Evolutionary conservation across 2,888 invertebrate species (phyloP), one percentile per base, ranked within the genome.

Genomic region (Aradus depressus): DNA sequence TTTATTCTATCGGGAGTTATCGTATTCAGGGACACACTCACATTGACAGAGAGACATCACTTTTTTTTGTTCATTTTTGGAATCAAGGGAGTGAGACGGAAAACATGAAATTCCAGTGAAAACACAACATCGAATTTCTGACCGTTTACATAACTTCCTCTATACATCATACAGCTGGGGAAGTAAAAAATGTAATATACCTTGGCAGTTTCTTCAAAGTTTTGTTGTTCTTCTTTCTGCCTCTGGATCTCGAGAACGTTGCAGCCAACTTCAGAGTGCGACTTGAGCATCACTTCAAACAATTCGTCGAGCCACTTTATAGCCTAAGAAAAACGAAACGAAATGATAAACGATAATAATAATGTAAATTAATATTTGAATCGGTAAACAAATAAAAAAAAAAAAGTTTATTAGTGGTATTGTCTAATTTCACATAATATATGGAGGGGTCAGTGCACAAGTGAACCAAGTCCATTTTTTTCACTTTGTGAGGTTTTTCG

Each of bases 291-390:
- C 52, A 82, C 81, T 41, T 78, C 74, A 64, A 80, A 79, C 55
- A 88, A 70, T 64, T 87, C 86, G 59, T 77, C 74, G 58, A 88
- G 71, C 87, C 87, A 88, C 60, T 75, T 73, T 38, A 84, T 76
- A 48, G 62, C 59, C 59, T 59, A 44, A 14, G 54, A 51, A 54
- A 32, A 23, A n/a, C n/a, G 23, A 43, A 3, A 8, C 18, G 14
- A 6, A 1, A 18, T 32, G 19, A 43, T 31, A 28, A 25, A 25
- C 16, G 5, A 28, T 2, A n/a, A 1, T 21, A 16, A 4, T 18
- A 28, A 22, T 16, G 8, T 14, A 8, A 16, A 14, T 2, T 2
- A 19, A 28, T n/a, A 28, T n/a, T 14, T 14, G 2, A 38, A 38
- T n/a, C 12, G n/a, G n/a, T n/a, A n/a, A n/a, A n/a, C n/a, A n/a